phyloP scores from a whole-genome alignment of 1,140 invertebrate species.

The Drosophila micromelanica region DNA sequence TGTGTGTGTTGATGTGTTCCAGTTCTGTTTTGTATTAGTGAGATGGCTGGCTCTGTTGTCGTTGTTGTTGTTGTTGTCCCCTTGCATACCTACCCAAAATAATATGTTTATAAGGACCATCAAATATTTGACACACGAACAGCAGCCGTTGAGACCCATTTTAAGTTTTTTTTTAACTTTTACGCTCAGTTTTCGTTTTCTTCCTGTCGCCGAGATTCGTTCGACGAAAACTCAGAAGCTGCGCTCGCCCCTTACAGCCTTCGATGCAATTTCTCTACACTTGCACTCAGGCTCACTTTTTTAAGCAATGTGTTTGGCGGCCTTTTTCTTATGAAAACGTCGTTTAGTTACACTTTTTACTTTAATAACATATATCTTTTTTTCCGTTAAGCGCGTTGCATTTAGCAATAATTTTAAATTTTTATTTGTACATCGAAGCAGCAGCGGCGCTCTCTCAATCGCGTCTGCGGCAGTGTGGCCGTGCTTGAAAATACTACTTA shows the following conservation, averaged over 20 bases:
- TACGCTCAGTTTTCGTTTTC: slow-evolving; percentile 25
- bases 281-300: slow-evolving; percentile 16
- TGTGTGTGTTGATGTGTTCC: slow-evolving; percentile 52
- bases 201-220: slow-evolving; percentile 30
- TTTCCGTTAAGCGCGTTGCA: slow-evolving; percentile 55
- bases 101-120: slow-evolving; percentile 89
- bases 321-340: slow-evolving; percentile 12
- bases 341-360: slow-evolving; percentile 23
- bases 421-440: slow-evolving; percentile 58
- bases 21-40: slow-evolving; percentile 55
- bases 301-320: background rate
- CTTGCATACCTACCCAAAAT: slow-evolving; percentile 88
- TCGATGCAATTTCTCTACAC: slow-evolving; percentile 40
- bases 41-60: slow-evolving; percentile 38
- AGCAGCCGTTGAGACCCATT: slow-evolving; percentile 89
- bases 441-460: slow-evolving; percentile 56
- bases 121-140: slow-evolving; percentile 89
- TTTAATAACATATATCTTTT: slow-evolving; percentile 43
- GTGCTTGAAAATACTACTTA: background rate
- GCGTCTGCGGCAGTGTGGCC: slow-evolving; percentile 43
- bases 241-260: slow-evolving; percentile 33
- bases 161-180: slow-evolving; percentile 28
- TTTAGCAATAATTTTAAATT: slow-evolving; percentile 65
- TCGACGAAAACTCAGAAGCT: slow-evolving; percentile 39
- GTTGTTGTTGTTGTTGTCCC: slow-evolving; percentile 39